Percentiles rank a stretch among this genome's conserved stretches.
Conservation (phyloP, 2,888 invertebrate species). For the Chymomyza amoena region DNA sequence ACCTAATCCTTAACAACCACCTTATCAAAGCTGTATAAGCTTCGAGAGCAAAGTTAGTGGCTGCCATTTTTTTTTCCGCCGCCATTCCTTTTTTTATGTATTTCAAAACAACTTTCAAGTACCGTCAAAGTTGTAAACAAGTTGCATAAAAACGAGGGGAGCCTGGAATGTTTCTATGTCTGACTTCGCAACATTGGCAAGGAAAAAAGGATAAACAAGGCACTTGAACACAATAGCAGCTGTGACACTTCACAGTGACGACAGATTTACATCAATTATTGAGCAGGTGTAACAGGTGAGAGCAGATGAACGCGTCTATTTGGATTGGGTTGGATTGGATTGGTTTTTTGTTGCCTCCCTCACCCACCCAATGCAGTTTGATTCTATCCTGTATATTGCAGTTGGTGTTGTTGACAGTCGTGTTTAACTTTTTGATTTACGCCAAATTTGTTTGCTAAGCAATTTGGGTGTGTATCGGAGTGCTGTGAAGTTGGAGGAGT, state of each 20-base stretch:
- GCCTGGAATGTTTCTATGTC: background rate
- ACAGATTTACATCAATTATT: slow-evolving; percentile 69
- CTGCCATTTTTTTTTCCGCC: background rate
- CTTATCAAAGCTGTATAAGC: background rate
- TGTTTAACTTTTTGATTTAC: slow-evolving; percentile 33
- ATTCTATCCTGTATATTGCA: background rate
- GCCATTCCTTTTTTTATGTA: background rate
- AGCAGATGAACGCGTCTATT: background rate
- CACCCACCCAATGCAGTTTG: background rate
- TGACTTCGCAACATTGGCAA: background rate
- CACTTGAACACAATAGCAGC: slow-evolving; percentile 44
- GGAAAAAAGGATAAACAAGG: slow-evolving; percentile 50
- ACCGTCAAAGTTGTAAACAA: slow-evolving; percentile 53
- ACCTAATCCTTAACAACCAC: background rate
- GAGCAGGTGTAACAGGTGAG: slow-evolving; percentile 54
- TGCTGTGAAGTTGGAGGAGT: background rate
- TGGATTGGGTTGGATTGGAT: background rate
- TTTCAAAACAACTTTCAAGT: slow-evolving; percentile 25
- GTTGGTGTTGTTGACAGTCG: slow-evolving; percentile 2
- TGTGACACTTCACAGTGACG: slow-evolving; percentile 57
- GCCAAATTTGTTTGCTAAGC: slow-evolving; percentile 25
- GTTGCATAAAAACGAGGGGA: slow-evolving; percentile 29
- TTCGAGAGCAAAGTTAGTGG: background rate
- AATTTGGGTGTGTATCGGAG: background rate
- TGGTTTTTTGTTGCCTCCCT: background rate